These are phyloP conservation scores for Coptodon rendalli DNA, from an alignment of 2,113 vertebrate genomes.

Conservation along the genomic window DNA sequence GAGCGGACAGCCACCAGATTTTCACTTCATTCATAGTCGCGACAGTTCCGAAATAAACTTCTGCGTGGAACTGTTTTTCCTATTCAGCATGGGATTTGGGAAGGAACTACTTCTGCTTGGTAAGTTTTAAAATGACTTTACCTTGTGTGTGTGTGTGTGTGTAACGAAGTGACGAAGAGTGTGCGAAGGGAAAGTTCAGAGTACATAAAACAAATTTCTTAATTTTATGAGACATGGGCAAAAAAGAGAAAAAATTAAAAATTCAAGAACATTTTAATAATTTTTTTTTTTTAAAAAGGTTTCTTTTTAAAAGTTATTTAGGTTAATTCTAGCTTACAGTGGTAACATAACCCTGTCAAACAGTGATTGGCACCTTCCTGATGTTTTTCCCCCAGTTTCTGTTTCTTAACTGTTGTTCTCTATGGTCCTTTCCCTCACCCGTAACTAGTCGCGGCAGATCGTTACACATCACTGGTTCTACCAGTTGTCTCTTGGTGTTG, in stretches of 20 bases:
- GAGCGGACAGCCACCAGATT: not conserved
- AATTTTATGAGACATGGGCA: not conserved
- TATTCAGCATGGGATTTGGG: constrained; percentile 12
- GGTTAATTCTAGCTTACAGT: not conserved
- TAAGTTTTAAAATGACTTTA: constrained; percentile 27
- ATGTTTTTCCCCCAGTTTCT: fast-evolving
- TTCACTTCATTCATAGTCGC: not conserved
- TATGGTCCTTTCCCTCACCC: not conserved
- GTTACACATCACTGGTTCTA: not conserved
- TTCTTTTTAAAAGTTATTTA: not conserved
- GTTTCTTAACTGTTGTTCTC: not conserved
- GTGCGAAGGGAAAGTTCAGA: not conserved
- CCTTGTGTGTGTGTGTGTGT: not conserved
- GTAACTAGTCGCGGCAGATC: fast-evolving
- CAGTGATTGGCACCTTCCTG: not conserved
- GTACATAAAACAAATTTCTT: not conserved
- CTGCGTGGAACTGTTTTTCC: not conserved
- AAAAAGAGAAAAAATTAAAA: fast-evolving
- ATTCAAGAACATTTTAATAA: not conserved
- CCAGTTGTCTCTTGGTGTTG: not conserved
- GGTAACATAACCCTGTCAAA: not conserved
- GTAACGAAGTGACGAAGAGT: not conserved
- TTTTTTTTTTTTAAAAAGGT: too few species aligned
- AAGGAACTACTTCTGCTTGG: constrained; percentile 32
- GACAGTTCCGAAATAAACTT: not conserved